These are phyloP conservation scores for Apocrypta bakeri DNA, from an alignment of 1,140 invertebrate species.

Conservation along the genomic window DNA sequence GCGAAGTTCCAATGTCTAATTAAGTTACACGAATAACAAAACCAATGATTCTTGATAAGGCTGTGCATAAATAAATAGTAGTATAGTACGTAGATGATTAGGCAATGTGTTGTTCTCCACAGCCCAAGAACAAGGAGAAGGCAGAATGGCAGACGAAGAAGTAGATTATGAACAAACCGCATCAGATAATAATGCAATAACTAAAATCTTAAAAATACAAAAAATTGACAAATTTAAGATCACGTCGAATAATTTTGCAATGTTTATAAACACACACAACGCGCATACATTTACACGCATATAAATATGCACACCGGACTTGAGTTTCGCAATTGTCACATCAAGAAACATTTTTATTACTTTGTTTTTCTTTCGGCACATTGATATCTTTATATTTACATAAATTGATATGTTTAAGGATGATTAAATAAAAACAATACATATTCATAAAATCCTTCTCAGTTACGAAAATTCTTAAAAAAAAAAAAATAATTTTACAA, in stretches of 20 bases:
- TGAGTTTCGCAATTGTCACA: neutral
- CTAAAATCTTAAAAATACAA: constrained; percentile 47
- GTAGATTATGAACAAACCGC: constrained; percentile 70
- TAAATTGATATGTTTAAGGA: neutral
- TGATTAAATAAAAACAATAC: neutral
- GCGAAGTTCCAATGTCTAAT: neutral
- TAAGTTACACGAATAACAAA: neutral
- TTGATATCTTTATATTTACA: neutral
- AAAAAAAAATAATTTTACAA: constrained; percentile 4
- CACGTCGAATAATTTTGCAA: constrained; percentile 26
- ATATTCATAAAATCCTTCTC: neutral
- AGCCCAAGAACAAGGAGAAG: constrained; percentile 87
- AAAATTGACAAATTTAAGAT: constrained; percentile 21
- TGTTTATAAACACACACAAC: constrained; percentile 29
- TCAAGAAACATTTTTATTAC: constrained; percentile 31
- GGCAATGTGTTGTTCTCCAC: constrained; percentile 76
- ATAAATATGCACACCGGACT: constrained; percentile 25
- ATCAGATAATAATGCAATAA: constrained; percentile 53
- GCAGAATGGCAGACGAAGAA: constrained; percentile 88
- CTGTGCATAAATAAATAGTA: constrained; percentile 37
- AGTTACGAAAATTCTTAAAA: neutral
- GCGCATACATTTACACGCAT: constrained; percentile 32
- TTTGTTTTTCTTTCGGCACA: neutral
- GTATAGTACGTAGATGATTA: constrained; percentile 65
- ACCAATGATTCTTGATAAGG: neutral